Percentiles rank a stretch among this genome's conserved stretches.
Conservation (phyloP, 2,797 vertebrate genomes). For the Distichodus sexfasciatus region DNA sequence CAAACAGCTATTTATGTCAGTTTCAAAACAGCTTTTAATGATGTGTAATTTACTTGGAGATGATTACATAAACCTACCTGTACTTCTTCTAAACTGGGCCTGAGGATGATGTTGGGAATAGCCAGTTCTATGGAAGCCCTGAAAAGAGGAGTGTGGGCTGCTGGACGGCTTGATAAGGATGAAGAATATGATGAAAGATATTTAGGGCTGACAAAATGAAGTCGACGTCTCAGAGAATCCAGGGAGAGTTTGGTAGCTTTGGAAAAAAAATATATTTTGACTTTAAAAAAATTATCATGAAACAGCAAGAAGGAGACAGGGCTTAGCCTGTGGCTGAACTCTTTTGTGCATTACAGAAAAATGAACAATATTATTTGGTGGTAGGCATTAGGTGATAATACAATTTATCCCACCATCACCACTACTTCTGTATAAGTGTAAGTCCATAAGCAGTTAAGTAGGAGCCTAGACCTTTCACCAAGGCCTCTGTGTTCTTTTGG, state of each 20-base stretch:
- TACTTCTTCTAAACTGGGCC: constrained; percentile 78
- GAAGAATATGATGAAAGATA: constrained; percentile 55
- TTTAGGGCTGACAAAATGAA: constrained; percentile 59
- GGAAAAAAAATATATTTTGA: background rate
- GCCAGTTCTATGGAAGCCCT: constrained; percentile 73
- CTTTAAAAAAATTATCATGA: background rate
- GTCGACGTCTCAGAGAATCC: constrained; percentile 70
- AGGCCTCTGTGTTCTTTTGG: constrained; percentile 78
- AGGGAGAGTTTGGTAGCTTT: constrained; percentile 76
- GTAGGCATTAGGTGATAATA: too few species aligned
- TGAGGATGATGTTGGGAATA: constrained; percentile 78
- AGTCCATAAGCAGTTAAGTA: too few species aligned
- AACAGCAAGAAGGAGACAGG: background rate
- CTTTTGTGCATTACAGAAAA: background rate
- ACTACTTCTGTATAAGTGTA: background rate
- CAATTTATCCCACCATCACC: too few species aligned
- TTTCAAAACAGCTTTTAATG: background rate
- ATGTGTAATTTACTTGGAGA: background rate
- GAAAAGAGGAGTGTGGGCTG: constrained; percentile 66
- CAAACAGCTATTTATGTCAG: too few species aligned
- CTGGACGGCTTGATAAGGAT: constrained; percentile 18
- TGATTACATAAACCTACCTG: constrained; percentile 69
- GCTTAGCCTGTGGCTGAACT: background rate
- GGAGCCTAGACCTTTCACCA: constrained; percentile 2
- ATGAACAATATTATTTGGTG: too few species aligned